Percentiles rank a stretch among this genome's conserved stretches.
Evolutionary conservation across 2,888 invertebrate species (phyloP).

Genomic region (Andrena minutula): DNA sequence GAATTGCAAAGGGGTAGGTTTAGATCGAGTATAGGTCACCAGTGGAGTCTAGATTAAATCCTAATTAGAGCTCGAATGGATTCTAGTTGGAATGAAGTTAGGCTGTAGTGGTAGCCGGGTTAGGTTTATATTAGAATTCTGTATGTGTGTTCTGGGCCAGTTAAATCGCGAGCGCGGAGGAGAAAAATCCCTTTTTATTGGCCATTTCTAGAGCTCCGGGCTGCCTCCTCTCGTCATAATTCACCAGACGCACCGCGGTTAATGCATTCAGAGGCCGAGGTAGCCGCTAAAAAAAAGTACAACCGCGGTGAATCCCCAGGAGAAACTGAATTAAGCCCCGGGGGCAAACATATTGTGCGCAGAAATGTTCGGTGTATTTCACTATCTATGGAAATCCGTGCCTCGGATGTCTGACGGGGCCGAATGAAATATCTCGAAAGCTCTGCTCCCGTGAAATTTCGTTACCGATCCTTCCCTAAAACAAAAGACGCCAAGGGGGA

Average conservation of each 20-base stretch:
- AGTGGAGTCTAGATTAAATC: neutral
- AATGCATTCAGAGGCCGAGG: conserved; percentile 28
- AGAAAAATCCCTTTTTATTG: conserved; percentile 25
- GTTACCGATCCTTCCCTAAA: neutral
- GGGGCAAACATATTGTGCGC: conserved; percentile 25
- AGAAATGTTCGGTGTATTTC: conserved; percentile 22
- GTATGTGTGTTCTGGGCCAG: neutral
- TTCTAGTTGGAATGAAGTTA: neutral
- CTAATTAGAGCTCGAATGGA: neutral
- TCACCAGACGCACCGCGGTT: conserved; percentile 26
- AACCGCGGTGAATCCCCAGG: conserved; percentile 12
- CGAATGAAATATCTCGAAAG: neutral
- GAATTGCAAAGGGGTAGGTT: neutral
- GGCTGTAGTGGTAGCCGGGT: neutral
- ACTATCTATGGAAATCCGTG: conserved; percentile 23
- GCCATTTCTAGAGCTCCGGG: neutral
- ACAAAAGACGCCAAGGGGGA: neutral
- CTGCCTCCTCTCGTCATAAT: conserved; percentile 17
- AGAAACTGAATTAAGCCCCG: conserved; percentile 24
- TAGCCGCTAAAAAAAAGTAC: conserved; percentile 11
- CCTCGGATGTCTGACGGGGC: conserved; percentile 5
- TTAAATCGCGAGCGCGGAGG: conserved; percentile 16
- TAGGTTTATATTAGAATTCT: neutral
- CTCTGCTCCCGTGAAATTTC: too few relatives aligned
- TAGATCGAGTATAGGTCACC: neutral